Evolutionary conservation across 2,113 vertebrate genomes (phyloP).

Genomic region (Ophiodon elongatus): DNA sequence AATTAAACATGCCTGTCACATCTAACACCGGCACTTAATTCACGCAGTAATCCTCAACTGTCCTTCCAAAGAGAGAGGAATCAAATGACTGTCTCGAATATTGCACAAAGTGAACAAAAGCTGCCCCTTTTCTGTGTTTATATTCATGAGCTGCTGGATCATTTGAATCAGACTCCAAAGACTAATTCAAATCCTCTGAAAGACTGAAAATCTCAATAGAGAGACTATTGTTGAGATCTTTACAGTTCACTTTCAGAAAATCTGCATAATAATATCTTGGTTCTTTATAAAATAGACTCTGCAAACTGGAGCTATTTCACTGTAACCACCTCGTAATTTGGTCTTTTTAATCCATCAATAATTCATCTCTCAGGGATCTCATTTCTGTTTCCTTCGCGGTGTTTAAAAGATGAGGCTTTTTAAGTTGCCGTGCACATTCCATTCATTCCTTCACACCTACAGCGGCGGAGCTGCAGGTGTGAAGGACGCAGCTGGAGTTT

Average conservation of each 20-base stretch:
- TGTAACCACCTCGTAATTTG: slow-evolving; percentile 14
- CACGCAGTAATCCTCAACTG: slow-evolving; percentile 10
- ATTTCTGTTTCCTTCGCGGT: slow-evolving; percentile 24
- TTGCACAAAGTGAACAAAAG: slow-evolving; percentile 43
- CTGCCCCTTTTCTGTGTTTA: slow-evolving; percentile 40
- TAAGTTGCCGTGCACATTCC: not conserved
- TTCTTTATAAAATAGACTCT: slow-evolving; percentile 10
- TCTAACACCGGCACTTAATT: slow-evolving; percentile 15
- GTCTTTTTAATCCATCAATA: slow-evolving; percentile 38
- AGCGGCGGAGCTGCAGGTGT: slow-evolving; percentile 13
- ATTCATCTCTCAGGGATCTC: slow-evolving; percentile 1
- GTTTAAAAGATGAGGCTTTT: slow-evolving; percentile 1
- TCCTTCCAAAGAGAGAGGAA: slow-evolving; percentile 7
- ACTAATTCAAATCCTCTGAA: slow-evolving; percentile 39
- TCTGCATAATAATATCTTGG: slow-evolving; percentile 24
- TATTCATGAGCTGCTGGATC: slow-evolving; percentile 64
- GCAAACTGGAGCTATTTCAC: slow-evolving; percentile 2
- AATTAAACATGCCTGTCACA: not conserved
- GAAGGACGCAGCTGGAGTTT: slow-evolving; percentile 38
- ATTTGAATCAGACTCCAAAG: slow-evolving; percentile 40
- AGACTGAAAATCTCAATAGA: slow-evolving; percentile 3
- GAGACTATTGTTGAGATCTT: slow-evolving; percentile 39
- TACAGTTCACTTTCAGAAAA: slow-evolving; percentile 40
- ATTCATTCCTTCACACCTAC: slow-evolving; percentile 10
- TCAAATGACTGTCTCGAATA: slow-evolving; percentile 23